Evolutionary conservation across 2,888 invertebrate species (phyloP), one percentile per base, ranked within the genome.

Genomic region (Halocaridina rubra): DNA sequence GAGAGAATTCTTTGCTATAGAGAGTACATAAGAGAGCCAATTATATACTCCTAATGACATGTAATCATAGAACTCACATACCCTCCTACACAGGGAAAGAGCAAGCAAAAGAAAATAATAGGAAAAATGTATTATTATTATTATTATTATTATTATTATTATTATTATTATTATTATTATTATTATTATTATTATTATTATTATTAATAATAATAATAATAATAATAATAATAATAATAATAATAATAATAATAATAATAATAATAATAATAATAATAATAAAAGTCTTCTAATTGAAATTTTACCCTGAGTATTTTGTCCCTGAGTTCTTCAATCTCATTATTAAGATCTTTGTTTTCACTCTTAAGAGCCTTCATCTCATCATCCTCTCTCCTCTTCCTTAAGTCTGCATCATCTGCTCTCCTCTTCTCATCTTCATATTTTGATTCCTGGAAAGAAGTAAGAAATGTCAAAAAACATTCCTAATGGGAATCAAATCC

Each of bases 341-440:
- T 64, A 2, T 29, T 32, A 22, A 87, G 74, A 19, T 61, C 79
- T 29, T 85, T 84, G n/a, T 87, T 85, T n/a, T 69, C 71, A 5
- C 29, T 39, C 53, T 30, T 77, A 24, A 82, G 77, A 10, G 39
- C 72, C 32, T 80, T 78, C 0, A 85, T n/a, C 61, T 79, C 80
- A 13, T 87, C 87, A 5, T 46, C 39, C 10, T 82, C 82, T 19
- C 53, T 85, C 72, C 29, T 87, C 53, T 72, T 75, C 13, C n/a
- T 53, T 5, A 29, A 72, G 22, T 80, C 30, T 2, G 71, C 67
- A 5, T 87, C 82, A 7, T 87, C 79, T 10, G 69, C 27, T 29
- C 69, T 59, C 46, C 67, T 81, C 74, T 67, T 85, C 80, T 87
- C 87, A 24, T 81, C 81, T 61, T 78, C 75, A 57, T 81, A 71